Percentiles rank a stretch among this genome's conserved stretches.
Conservation (phyloP, 2,113 vertebrate species). For the human region DNA sequence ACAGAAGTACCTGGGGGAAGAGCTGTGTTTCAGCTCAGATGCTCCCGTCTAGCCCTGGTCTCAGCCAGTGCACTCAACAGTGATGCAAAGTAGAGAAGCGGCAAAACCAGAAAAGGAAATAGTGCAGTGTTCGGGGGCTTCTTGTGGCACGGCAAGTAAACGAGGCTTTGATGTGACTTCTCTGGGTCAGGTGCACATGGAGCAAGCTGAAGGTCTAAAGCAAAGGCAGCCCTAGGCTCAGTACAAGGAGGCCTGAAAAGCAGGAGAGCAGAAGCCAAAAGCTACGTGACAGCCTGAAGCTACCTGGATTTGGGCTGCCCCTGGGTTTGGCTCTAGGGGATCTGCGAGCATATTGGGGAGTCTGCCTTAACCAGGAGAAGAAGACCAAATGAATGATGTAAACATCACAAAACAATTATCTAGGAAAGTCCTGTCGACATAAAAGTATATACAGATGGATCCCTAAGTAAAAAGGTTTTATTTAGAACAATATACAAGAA, state of each 20-base stretch:
- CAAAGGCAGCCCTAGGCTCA: not conserved
- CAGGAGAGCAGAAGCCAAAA: not conserved
- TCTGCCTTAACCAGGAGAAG: no score
- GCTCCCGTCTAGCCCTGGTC: accelerated
- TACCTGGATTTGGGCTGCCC: not conserved
- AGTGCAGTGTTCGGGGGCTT: not conserved
- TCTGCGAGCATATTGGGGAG: not conserved
- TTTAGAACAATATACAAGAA: not conserved
- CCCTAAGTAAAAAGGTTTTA: not conserved
- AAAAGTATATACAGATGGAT: not conserved
- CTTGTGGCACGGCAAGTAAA: not conserved
- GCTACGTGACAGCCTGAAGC: not conserved
- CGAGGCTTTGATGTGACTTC: not conserved
- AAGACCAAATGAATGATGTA: no score
- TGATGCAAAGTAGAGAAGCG: not conserved
- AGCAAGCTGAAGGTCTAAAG: not conserved
- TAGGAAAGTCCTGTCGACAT: not conserved
- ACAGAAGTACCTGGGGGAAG: not conserved
- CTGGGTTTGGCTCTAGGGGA: not conserved
- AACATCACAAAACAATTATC: not conserved
- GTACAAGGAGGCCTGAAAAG: not conserved
- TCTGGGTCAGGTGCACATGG: not conserved
- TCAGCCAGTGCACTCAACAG: accelerated
- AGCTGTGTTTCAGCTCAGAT: not conserved
- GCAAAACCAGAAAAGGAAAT: not conserved